Evolutionary conservation across 2,888 invertebrate genomes (phyloP), one percentile per base, ranked within the genome.

Genomic region (Eledona agricola): DNA sequence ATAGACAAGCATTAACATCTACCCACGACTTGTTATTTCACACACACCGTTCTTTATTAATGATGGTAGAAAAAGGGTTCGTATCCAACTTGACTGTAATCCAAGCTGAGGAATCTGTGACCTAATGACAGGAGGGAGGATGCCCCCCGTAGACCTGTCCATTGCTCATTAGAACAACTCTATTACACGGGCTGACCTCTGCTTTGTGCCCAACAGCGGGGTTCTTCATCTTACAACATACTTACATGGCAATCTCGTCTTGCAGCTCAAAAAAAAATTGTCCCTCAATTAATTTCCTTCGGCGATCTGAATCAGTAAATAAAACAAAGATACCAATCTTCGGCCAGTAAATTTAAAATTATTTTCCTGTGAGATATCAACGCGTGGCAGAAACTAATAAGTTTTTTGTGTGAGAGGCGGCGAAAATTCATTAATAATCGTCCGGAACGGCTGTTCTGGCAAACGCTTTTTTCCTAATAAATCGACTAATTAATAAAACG

Each of bases 111-210:
- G 34, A 35, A 46, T 26, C 35, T 19, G 15, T 58, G 40, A 55
- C 32, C 54, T 55, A 65, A 65, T 65, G 67, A 66, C 66, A 66
- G 64, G 55, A 49, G n/a, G n/a, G n/a, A 54, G 22, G 58, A 46
- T 51, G 57, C 67, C 62, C 59, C 67, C 64, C 49, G 59, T 51
- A 15, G 65, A 37, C 57, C 50, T 46, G 59, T 61, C 60, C 67
- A 69, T 70, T 68, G 67, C 64, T 70, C 69, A 70, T 71, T 71
- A 70, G 70, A 62, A 69, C 69, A 69, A 69, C 70, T 71, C 71
- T 67, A 68, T 71, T 71, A 70, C 69, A 67, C 59, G 65, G 57
- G 57, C 58, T 66, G 66, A 67, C 65, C 67, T 63, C 61, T 38
- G 59, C 66, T 66, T 69, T 67, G 68, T 69, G 62, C 58, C 60